Evolutionary conservation across 2,888 invertebrate genomes (phyloP), one percentile per base, ranked within the genome.

Genomic region (Standfussiana lucernea): DNA sequence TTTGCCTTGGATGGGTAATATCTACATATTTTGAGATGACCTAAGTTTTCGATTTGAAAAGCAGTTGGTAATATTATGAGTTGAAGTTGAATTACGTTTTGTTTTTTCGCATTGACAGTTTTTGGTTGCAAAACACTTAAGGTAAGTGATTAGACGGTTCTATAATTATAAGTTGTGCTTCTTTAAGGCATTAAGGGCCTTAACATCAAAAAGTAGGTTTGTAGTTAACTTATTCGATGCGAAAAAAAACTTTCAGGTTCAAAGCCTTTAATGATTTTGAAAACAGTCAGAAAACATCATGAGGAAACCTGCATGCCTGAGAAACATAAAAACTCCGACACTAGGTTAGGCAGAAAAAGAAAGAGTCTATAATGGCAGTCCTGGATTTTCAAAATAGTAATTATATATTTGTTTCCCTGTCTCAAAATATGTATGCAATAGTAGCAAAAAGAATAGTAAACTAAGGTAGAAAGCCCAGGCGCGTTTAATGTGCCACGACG

Each of bases 401-500:
- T 3, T 7, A 59, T 18, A 18, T 32, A 1, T 59, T 59, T 59
- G 3, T 56, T 53, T 56, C 5, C 1, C 32, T 35, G 24, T 37
- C 18, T 59, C 8, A 24, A 62, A 59, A 59, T 0, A 21, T 21
- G 37, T n/a, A 7, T 13, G 24, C 15, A n/a, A n/a, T 37, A 7
- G n/a, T 7, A 62, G 24, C 10, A n/a, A 24, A 47, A 67, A 10
- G 1, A 37, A 24, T 62, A 77, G 74, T 73, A 84, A 71, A 84
- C 65, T 50, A 68, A 59, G 47, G 80, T 61, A 75, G 67, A 75
- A 37, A 40, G 65, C 62, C 42, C 72, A 73, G 77, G 72, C 61
- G 75, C 45, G 77, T 64, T 73, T 79, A 77, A 77, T 77, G 79
- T 53, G 74, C 73, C 82, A 24, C 72, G 72, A 72, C 56, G 35